Base-by-base conservation (phyloP, 1,140 invertebrate species). In the Hypothenemus hampei region DNA sequence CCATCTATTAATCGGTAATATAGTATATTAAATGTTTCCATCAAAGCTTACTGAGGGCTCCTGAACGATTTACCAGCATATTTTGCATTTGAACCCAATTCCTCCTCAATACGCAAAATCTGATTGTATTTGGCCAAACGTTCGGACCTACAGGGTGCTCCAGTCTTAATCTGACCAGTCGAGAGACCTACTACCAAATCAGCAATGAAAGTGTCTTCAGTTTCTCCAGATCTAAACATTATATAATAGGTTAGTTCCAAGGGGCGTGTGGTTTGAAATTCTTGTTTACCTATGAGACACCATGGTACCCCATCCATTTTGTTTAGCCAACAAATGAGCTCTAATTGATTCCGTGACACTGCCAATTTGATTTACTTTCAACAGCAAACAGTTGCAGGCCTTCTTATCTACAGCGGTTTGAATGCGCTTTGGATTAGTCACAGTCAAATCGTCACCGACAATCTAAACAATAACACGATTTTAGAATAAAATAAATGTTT, bases 361-460 rank as follows among this genome's bases (percentile, higher is more conserved):
- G 48, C 97, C 97, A 67, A 99, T 99, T 78, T 99, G 97, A 73
- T 99, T 99, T 2, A 99, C 96, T 74, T 99, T 99, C 60, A 99
- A 74, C 23, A 99, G 75, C 18, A 99, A 77, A 67, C 93, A 96
- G 73, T 99, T 99, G 80, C 96, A 98, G 29, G 95, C 89, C 66
- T 96, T 95, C 79, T 94, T 91, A 36, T 99, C 95, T 46, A 98
- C 87, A 26, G 93, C 97, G 13, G 83, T 94, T 68, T 91, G 79
- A 69, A 99, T 98, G 62, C 97, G 82, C 70, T 91, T 94, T 11
- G 91, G 90, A 70, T 97, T 97, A 62, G 82, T 83, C 18, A 84
- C 97, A 47, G 95, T 95, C 66, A 99, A 81, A 78, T 99, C 97
- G 73, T 99, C 97, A 68, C 95, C 94, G 36, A 93, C 90, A 70